A percentile compares a stretch with the other conserved stretches of the same genome.
phyloP scores from a whole-genome alignment of 2,888 invertebrate species.

The Zhengitettix transpicula region DNA sequence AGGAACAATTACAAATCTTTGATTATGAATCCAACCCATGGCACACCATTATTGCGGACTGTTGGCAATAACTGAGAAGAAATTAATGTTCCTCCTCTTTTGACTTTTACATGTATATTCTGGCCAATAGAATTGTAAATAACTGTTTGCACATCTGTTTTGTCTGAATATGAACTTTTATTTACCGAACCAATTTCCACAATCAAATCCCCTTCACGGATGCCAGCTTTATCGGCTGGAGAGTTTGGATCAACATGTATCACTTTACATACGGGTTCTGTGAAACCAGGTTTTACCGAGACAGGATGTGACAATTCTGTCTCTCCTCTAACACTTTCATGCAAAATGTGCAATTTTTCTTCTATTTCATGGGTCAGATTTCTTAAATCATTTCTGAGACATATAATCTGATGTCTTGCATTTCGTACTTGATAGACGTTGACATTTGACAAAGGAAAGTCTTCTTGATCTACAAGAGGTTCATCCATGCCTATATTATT shows the following conservation, averaged over 20 bases:
- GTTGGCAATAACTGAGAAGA: constrained; percentile 46
- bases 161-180: constrained; percentile 45
- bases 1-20: too few species aligned
- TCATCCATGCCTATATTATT: constrained; percentile 74
- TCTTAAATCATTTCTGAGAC: constrained; percentile 81
- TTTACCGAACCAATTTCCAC: constrained; percentile 65
- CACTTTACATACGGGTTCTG: constrained; percentile 47
- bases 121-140: constrained; percentile 31
- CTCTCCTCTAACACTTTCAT: constrained; percentile 21
- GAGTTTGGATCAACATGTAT: constrained; percentile 57
- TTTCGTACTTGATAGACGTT: constrained; percentile 83
- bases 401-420: constrained; percentile 75
- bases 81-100: constrained; percentile 30
- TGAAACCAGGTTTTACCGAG: not conserved
- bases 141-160: constrained; percentile 49
- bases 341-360: constrained; percentile 47
- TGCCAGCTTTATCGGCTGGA: constrained; percentile 70
- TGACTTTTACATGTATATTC: constrained; percentile 19
- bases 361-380: constrained; percentile 72
- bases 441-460: constrained; percentile 74
- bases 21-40: too few species aligned
- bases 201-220: constrained; percentile 49
- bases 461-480: constrained; percentile 66
- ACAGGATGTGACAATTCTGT: constrained; percentile 17
- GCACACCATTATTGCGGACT: too few species aligned